Evolutionary conservation across 1,140 invertebrate species (phyloP).

Genomic region (Tetramorium parvispinum): DNA sequence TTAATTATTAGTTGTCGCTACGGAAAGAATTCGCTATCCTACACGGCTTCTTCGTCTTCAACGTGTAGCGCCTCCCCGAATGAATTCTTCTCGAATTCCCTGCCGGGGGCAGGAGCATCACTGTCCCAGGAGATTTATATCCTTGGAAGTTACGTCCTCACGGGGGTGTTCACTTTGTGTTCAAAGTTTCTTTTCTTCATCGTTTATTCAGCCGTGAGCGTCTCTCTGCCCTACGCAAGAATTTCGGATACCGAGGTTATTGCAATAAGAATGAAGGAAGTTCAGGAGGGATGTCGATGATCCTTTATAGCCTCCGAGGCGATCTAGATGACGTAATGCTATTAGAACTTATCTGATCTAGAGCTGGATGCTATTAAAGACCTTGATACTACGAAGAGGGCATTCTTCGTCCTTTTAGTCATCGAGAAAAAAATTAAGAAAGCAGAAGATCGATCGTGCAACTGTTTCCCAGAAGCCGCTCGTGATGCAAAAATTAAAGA

Average conservation of each 20-base stretch:
- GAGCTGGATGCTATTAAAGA: slow-evolving; percentile 48
- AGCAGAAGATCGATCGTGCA: background rate
- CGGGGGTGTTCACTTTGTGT: slow-evolving; percentile 61
- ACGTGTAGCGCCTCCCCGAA: slow-evolving; percentile 49
- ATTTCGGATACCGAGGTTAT: slow-evolving; percentile 55
- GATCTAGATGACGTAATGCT: slow-evolving; percentile 53
- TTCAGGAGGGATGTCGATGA: slow-evolving; percentile 46
- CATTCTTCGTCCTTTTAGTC: slow-evolving; percentile 33
- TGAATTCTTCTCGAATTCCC: slow-evolving; percentile 63
- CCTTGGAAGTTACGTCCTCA: slow-evolving; percentile 60
- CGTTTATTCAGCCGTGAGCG: slow-evolving; percentile 55
- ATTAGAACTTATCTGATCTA: slow-evolving; percentile 58
- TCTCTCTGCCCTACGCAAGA: slow-evolving; percentile 32
- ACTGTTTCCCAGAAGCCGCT: background rate
- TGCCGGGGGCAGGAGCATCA: slow-evolving; percentile 74
- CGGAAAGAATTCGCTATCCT: slow-evolving; percentile 44
- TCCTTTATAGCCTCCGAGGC: slow-evolving; percentile 41
- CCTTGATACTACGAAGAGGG: slow-evolving; percentile 1
- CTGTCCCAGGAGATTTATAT: slow-evolving; percentile 80
- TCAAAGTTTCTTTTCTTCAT: slow-evolving; percentile 63
- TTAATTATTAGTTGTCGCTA: slow-evolving; percentile 66
- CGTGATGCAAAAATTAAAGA: background rate
- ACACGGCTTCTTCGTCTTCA: slow-evolving; percentile 53
- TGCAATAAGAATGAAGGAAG: slow-evolving; percentile 38
- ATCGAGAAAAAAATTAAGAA: background rate